phyloP scores from a whole-genome alignment of 2,113 vertebrate genomes.

The Anhinga anhinga region DNA sequence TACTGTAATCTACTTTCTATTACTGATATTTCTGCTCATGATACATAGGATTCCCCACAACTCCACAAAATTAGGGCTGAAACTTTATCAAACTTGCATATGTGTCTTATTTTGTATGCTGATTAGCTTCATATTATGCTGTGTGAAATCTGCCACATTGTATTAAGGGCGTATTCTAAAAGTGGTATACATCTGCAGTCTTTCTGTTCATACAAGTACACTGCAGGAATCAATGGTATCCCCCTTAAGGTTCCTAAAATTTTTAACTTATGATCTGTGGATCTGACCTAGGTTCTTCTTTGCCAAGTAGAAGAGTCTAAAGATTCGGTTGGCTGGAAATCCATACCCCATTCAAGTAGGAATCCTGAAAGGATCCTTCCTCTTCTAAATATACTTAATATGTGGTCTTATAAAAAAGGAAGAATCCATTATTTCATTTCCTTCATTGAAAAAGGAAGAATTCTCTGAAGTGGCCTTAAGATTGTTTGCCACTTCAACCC shows the following conservation, averaged over 20 bases:
- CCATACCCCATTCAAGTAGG: background rate
- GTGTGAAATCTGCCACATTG: background rate
- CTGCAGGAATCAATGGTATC: background rate
- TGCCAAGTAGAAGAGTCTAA: background rate
- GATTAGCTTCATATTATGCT: background rate
- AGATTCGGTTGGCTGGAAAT: background rate
- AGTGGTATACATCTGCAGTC: background rate
- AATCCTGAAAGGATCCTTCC: background rate
- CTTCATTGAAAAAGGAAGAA: background rate
- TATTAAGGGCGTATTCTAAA: background rate
- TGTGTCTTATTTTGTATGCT: background rate
- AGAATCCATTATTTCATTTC: background rate
- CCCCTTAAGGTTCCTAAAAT: background rate
- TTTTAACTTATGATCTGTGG: background rate
- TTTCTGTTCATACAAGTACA: background rate
- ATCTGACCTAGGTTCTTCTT: background rate
- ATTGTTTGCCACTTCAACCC: background rate
- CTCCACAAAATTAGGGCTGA: background rate
- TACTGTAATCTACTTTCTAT: background rate
- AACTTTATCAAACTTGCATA: background rate
- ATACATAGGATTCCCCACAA: background rate
- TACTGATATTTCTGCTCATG: background rate
- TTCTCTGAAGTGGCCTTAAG: background rate
- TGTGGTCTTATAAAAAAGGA: background rate
- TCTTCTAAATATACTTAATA: background rate